Evolutionary conservation across 2,797 vertebrate species (phyloP).

Genomic region (Apodemus agrarius): DNA sequence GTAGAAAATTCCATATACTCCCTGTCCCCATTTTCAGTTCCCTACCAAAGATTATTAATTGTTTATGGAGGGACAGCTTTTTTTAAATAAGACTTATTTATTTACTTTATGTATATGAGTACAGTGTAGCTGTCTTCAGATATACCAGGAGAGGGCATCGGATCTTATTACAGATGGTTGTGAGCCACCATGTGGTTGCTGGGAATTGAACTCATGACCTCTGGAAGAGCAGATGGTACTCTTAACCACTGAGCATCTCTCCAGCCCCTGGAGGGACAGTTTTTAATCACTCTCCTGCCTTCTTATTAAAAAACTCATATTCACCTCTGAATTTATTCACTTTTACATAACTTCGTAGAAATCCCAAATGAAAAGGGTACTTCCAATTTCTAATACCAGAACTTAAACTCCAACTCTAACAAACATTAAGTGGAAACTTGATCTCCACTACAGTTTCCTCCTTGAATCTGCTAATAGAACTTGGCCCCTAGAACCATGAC

Average conservation of each 20-base stretch:
- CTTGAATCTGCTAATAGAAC: background rate
- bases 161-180: no score
- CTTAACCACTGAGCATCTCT: no score
- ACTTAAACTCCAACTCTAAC: background rate
- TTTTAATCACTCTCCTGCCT: background rate
- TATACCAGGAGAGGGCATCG: no score
- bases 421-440: background rate
- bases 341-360: background rate
- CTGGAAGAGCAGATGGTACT: no score
- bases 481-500: background rate
- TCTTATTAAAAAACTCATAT: background rate
- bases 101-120: no score
- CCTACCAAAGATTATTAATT: background rate
- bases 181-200: no score
- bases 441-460: background rate
- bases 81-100: no score
- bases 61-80: background rate
- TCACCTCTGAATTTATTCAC: background rate
- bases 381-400: background rate
- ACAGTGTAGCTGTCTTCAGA: no score
- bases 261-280: background rate
- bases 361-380: background rate
- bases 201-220: no score
- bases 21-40: background rate
- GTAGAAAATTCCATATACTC: background rate